Base-by-base conservation (phyloP, 1,140 invertebrate genomes). In the Achatina immaculata region DNA sequence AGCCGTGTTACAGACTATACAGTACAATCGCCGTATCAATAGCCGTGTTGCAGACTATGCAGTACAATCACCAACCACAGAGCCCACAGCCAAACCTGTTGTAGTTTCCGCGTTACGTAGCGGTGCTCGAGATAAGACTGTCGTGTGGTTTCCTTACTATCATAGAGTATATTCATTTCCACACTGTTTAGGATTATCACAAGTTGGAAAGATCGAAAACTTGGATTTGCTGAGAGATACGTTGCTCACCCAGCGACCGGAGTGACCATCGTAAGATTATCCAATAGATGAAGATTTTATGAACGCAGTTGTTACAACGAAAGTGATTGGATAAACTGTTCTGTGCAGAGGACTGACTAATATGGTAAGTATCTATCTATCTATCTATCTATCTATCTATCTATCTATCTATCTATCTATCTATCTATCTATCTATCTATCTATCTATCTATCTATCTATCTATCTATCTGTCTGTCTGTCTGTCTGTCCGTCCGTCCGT, bases 321-420 rank as follows among this genome's bases (percentile, higher is more conserved):
- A 24, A 14, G 48, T 51, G 48, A 14, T 11, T 51, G 24, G 11
- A 51, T 66, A 24, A 19, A 11, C 11, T 14, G 14, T 14, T 24
- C 9, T 66, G 19, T 66, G 11, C 28, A 66, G 11, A 24, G 11
- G 48, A 14, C 11, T 51, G 48, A 14, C 11, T 51, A 51, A 14
- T 14, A 14, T 11, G 14, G 45, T 11, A 36, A 28, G 73, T 75
- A 48, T 75, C 19, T 43, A 36, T 75, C 19, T 75, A 38, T 72
- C 28, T 72, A 40, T 72, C 21, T 72, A 38, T 72, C 28, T 72
- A 36, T 72, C 24, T 72, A 42, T 72, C 31, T 72, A 42, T 3
- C 24, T 14, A 48, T 19, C 24, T 24, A 11, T 75, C 9, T 51
- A 31, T 21, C n/a, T n/a, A 9, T 51, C 21, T 75, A 28, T 24